Percentiles rank a stretch among this genome's conserved stretches.
Conservation (phyloP, 1,140 invertebrate species). For the Aphelinus atriplicis region DNA sequence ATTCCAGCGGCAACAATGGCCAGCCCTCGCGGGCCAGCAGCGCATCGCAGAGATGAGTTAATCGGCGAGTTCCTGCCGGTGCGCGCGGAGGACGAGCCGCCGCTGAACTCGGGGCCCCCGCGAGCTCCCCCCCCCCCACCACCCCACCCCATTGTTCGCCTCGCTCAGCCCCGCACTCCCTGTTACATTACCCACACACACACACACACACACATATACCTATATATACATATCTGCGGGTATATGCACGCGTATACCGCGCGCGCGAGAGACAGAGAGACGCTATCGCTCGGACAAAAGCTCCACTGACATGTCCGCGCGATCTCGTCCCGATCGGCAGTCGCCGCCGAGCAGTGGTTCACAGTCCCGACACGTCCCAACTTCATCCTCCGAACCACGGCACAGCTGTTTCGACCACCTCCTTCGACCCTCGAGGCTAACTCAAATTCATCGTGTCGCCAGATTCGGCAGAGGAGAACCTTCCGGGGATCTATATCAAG, state of each 20-base stretch:
- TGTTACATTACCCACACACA: background rate
- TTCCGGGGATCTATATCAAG: too few species aligned
- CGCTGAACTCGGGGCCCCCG: background rate
- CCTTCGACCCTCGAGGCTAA: too few species aligned
- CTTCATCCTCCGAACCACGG: too few species aligned
- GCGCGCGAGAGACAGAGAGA: conserved; percentile 44
- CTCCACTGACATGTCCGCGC: conserved; percentile 59
- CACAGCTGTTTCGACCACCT: too few species aligned
- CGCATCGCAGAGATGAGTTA: conserved; percentile 61
- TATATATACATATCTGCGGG: conserved; percentile 9
- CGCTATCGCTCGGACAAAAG: conserved; percentile 58
- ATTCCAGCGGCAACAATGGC: too few species aligned
- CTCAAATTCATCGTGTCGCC: too few species aligned
- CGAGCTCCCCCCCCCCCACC: background rate
- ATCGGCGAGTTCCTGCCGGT: conserved; percentile 65
- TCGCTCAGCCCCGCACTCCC: background rate
- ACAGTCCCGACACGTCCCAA: background rate
- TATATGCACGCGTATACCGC: too few species aligned
- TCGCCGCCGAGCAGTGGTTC: conserved; percentile 47
- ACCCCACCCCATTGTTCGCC: conserved; percentile 2
- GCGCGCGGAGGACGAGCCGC: conserved; percentile 35
- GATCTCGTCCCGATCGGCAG: conserved; percentile 18
- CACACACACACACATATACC: background rate
- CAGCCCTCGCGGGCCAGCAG: too few species aligned
- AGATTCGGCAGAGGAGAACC: too few species aligned